Evolutionary conservation across 2,113 vertebrate species (phyloP).

Genomic region (Arizona elegans): DNA sequence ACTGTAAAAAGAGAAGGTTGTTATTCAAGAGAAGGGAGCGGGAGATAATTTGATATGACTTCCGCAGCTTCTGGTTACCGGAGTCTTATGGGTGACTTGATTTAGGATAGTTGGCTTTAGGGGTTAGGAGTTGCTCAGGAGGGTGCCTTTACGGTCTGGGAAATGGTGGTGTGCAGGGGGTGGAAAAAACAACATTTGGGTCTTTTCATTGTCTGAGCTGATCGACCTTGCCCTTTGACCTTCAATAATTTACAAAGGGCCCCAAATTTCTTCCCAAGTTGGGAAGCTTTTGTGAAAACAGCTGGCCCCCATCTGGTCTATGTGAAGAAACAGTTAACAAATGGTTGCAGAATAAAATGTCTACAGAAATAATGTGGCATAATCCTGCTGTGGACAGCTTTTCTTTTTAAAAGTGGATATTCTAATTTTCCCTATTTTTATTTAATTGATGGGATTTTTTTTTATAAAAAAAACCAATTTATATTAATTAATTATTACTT

Average conservation of each 20-base stretch:
- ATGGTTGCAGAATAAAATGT: background rate
- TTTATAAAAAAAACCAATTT: conserved; percentile 28
- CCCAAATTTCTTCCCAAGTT: background rate
- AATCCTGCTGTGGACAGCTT: conserved; percentile 38
- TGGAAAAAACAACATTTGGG: background rate
- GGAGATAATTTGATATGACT: background rate
- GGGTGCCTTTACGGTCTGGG: background rate
- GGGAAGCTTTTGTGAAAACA: background rate
- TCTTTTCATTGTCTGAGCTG: background rate
- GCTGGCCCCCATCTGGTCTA: background rate
- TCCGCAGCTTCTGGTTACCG: background rate
- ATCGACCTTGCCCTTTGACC: background rate
- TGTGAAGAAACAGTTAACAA: background rate
- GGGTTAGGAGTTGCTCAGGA: too few relatives aligned
- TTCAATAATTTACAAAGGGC: background rate
- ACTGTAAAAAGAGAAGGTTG: background rate
- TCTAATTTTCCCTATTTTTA: conserved; percentile 22
- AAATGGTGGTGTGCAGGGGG: background rate
- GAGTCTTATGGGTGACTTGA: background rate
- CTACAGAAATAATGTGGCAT: background rate
- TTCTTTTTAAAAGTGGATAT: background rate
- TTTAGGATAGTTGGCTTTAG: background rate
- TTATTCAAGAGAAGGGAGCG: background rate
- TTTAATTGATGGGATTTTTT: conserved; percentile 47
- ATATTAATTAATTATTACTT: conserved; percentile 45